A percentile compares a stretch with the other conserved stretches of the same genome.
Evolutionary conservation across 2,888 invertebrate genomes (phyloP).

Genomic region (Nezara viridula): DNA sequence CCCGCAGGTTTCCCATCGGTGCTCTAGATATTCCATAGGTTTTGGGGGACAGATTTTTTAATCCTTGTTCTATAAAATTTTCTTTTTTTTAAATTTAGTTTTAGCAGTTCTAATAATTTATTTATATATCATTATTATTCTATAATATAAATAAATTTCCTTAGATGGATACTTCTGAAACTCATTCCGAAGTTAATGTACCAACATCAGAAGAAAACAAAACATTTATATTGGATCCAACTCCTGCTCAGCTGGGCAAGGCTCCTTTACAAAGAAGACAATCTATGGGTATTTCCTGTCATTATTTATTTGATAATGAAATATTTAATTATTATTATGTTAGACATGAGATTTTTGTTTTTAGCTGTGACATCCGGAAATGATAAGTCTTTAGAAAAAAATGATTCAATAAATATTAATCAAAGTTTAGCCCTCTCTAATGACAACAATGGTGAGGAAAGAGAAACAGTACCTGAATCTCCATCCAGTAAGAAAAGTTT

Average conservation of each 20-base stretch:
- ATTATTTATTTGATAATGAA: neutral
- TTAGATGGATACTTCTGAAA: slow-evolving; percentile 51
- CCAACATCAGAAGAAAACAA: slow-evolving; percentile 65
- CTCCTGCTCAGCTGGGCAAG: slow-evolving; percentile 92
- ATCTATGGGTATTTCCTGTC: slow-evolving; percentile 77
- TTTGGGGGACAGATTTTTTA: no score
- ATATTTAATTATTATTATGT: neutral
- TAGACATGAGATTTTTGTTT: neutral
- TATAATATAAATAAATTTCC: neutral
- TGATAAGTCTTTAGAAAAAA: slow-evolving; percentile 57
- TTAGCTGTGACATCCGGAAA: slow-evolving; percentile 60
- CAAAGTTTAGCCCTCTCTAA: slow-evolving; percentile 40
- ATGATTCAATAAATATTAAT: slow-evolving; percentile 13
- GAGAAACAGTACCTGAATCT: slow-evolving; percentile 65
- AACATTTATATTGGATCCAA: slow-evolving; percentile 87
- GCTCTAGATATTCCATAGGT: no score
- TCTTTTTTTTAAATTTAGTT: neutral
- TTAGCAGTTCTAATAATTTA: neutral
- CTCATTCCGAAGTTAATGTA: slow-evolving; percentile 60
- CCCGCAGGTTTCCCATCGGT: no score
- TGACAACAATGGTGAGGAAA: slow-evolving; percentile 59
- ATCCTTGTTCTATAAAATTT: no score
- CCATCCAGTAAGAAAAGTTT: slow-evolving; percentile 77
- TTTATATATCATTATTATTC: slow-evolving; percentile 3
- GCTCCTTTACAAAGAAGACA: slow-evolving; percentile 90